Base-by-base conservation (phyloP, 2,888 invertebrate genomes). In the Tholera decimalis region DNA sequence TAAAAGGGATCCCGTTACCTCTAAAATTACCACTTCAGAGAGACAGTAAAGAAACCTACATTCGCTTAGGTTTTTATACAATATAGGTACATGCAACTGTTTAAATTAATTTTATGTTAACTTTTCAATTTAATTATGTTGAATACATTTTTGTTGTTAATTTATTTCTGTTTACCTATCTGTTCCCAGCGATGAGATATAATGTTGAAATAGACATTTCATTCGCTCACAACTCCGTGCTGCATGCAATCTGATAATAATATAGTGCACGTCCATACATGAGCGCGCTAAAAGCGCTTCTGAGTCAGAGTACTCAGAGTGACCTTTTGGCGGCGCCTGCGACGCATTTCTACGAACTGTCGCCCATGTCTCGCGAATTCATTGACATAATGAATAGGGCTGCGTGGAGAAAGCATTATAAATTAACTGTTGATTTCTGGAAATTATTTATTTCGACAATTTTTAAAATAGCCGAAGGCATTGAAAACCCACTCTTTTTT, bases 311-410 rank as follows among this genome's bases (percentile, higher is more conserved):
- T 68, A 73, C 62, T 80, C 81, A 75, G 54, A 35, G 54, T 68
- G 83, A 86, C 85, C 85, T 85, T 84, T 83, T 57, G 73, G 70
- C 83, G 88, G 87, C 89, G 88, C 87, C 85, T 77, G 84, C 73
- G 30, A 72, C 81, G 75, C 83, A 82, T 86, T 85, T 86, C 83
- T 83, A 79, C 79, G 80, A 85, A 85, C 83, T 81, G 81, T 73
- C 83, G 79, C 71, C 73, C 71, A 73, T 80, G 87, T 84, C 87
- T 84, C 85, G 86, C 89, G 82, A 86, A 87, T 82, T 79, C 86
- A 88, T 88, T 88, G 84, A 84, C 74, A 68, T 73, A 62, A 61
- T 69, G 58, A 74, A 56, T 79, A 91, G 90, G 90, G 91, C 65
- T 90, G 87, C 37, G 50, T 55, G 57, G 62, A 54, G 81, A 79